phyloP scores from a whole-genome alignment of 2,113 vertebrate genomes.

The Mirza zaza region DNA sequence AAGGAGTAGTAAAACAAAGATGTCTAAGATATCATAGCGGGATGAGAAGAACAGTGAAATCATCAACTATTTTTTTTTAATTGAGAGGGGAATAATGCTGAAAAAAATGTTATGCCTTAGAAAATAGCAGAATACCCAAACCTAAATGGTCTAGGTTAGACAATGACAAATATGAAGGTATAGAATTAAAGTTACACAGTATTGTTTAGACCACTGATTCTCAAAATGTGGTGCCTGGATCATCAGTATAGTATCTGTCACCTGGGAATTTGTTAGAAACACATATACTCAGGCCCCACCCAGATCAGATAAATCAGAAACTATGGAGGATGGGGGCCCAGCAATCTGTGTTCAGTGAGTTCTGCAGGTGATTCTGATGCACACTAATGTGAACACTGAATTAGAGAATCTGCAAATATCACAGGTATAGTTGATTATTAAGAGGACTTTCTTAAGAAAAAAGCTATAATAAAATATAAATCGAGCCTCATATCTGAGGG shows the following conservation, averaged over 20 bases:
- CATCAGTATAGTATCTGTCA: not conserved
- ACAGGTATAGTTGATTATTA: not conserved
- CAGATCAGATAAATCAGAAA: not conserved
- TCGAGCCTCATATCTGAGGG: not conserved
- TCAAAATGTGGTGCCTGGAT: not conserved
- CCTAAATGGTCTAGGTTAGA: not conserved
- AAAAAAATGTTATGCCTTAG: not conserved
- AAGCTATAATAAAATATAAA: not conserved
- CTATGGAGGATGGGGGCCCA: not conserved
- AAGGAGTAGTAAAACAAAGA: not conserved
- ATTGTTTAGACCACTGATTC: not conserved
- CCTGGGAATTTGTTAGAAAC: not conserved
- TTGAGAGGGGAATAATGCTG: not conserved
- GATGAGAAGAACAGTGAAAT: not conserved
- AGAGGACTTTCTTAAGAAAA: not conserved
- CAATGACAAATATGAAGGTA: not conserved
- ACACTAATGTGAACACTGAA: not conserved
- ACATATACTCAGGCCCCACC: not conserved
- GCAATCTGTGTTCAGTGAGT: not conserved
- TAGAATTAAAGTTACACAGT: not conserved
- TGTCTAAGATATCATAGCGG: not conserved
- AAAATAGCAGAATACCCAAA: not conserved
- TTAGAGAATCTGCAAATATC: not conserved
- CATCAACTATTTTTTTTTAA: not conserved
- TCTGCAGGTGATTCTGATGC: not conserved